Conservation (phyloP, 1,140 invertebrate species). For the Brachionus rubens region DNA sequence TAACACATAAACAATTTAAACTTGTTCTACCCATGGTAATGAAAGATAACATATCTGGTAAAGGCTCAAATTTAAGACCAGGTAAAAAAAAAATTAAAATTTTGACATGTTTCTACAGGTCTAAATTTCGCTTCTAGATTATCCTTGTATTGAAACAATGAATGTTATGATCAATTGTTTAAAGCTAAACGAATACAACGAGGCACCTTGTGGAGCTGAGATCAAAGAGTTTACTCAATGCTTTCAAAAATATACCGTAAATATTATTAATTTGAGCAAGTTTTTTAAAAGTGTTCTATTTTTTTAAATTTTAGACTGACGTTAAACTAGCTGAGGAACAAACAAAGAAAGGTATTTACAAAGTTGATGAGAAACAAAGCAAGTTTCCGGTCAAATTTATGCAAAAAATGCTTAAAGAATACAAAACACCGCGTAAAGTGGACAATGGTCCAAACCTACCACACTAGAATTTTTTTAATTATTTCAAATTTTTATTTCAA, state of each 20-base stretch:
- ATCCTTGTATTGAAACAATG: constrained; percentile 43
- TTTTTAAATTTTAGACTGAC: background rate
- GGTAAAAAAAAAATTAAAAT: background rate
- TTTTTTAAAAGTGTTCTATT: too few species aligned
- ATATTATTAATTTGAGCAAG: background rate
- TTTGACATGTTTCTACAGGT: background rate
- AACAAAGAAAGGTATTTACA: constrained; percentile 9
- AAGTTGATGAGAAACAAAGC: constrained; percentile 5
- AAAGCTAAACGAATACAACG: constrained; percentile 41
- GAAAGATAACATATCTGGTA: constrained; percentile 38
- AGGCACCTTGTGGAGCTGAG: constrained; percentile 23
- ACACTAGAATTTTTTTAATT: background rate
- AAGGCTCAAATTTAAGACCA: constrained; percentile 27
- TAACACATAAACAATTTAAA: constrained; percentile 38
- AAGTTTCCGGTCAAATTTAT: constrained; percentile 40
- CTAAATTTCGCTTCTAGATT: too few species aligned
- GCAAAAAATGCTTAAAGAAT: constrained; percentile 42
- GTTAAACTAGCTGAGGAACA: constrained; percentile 31
- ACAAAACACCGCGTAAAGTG: constrained; percentile 29
- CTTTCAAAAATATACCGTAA: constrained; percentile 28
- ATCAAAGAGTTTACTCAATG: constrained; percentile 39
- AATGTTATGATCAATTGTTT: constrained; percentile 45
- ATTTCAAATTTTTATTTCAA: background rate
- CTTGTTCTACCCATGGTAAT: constrained; percentile 36
- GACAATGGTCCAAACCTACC: constrained; percentile 37